Evolutionary conservation across 2,888 invertebrate species (phyloP), one percentile per base, ranked within the genome.

Genomic region (Heteropelma amictum): DNA sequence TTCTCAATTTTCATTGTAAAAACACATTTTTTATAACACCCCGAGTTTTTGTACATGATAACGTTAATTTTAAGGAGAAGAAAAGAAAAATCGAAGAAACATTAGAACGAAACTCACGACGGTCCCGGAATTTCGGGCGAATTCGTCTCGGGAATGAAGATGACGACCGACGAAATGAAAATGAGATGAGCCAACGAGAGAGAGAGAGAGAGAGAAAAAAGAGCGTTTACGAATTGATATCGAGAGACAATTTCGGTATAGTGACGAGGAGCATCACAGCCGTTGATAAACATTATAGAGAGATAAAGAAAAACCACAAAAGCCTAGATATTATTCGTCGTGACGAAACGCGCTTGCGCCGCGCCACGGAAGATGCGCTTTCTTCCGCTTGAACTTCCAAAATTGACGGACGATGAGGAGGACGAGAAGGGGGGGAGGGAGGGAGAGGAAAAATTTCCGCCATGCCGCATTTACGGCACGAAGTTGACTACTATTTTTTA

Each of bases 401-500:
- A 42, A 23, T 63, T 61, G 17, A 47, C 5, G n/a, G 30, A 21
- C 3, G 21, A 47, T 28, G 17, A 51, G 4, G 30, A 53, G 8
- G 21, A 64, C 12, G 8, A 30, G 21, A 10, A 26, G 45, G 30
- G 21, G 19, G 14, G n/a, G 6, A 28, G 7, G 26, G n/a, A 35
- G 0, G 30, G 42, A 19, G 8, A 54, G 30, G 23, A 6, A 40
- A 61, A 61, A 61, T 19, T 67, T 67, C 49, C 40, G 61, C 70
- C 49, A 49, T 61, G 70, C 61, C 70, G 54, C 14, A 49, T 61
- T 33, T 61, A 38, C 58, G 75, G 64, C 70, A 40, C 49, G 61
- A 72, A 75, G 70, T 75, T 61, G 70, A 71, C 75, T 75, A 75
- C 65, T 75, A 75, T 70, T 67, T 77, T 79, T 75, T 67, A 77